These are phyloP conservation scores for Salminus brasiliensis DNA, from an alignment of 2,113 vertebrate species.

Conservation along the genomic window DNA sequence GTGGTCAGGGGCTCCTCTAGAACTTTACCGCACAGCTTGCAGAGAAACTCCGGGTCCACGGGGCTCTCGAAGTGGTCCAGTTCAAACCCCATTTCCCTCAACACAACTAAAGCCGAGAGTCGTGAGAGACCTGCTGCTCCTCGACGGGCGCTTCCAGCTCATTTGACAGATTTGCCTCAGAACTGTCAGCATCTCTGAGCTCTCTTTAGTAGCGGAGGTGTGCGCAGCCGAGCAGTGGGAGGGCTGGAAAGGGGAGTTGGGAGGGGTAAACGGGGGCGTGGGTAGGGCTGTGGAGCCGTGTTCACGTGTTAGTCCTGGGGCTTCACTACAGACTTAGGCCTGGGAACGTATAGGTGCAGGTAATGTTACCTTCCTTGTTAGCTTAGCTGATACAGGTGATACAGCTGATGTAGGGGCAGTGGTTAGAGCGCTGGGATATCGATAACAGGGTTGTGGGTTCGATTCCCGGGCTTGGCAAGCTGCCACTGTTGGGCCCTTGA, in stretches of 20 bases:
- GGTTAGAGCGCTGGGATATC: too few relatives aligned
- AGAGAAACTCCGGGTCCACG: slow-evolving; percentile 62
- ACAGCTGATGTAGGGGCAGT: too few relatives aligned
- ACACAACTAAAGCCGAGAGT: neutral
- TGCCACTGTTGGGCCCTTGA: too few relatives aligned
- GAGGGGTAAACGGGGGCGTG: too few relatives aligned
- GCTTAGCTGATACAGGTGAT: too few relatives aligned
- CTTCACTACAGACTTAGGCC: too few relatives aligned
- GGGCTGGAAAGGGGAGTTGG: neutral
- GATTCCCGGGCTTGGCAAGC: too few relatives aligned
- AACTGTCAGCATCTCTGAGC: neutral
- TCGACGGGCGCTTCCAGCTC: neutral
- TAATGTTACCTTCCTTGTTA: too few relatives aligned
- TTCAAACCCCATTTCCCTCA: slow-evolving; percentile 67
- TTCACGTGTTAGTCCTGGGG: too few relatives aligned
- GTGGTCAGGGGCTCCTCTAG: slow-evolving; percentile 70
- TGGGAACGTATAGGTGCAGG: too few relatives aligned
- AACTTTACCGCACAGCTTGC: slow-evolving; percentile 67
- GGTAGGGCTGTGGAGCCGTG: too few relatives aligned
- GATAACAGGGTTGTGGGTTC: too few relatives aligned
- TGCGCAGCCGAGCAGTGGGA: neutral
- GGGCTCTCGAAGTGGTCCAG: slow-evolving; percentile 63
- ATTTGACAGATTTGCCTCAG: neutral
- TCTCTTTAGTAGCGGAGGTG: neutral
- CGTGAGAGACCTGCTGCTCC: neutral